These are phyloP conservation scores for Diarsia brunnea DNA, from an alignment of 2,888 invertebrate genomes.

Conservation along the genomic window DNA sequence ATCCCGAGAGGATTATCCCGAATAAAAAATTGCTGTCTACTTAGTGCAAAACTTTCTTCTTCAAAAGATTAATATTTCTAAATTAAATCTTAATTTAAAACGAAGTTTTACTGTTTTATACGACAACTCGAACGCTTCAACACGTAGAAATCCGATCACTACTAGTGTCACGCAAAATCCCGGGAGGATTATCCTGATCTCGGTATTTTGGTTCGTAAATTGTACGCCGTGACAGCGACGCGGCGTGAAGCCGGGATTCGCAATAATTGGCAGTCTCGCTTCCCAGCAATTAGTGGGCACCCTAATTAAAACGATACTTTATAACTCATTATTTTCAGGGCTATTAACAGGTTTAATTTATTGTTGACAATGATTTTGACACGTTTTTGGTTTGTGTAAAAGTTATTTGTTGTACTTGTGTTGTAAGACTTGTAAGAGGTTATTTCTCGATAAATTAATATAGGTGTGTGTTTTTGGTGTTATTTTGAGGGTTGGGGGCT, in stretches of 20 bases:
- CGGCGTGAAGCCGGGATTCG: conserved; percentile 54
- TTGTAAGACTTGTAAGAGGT: not conserved
- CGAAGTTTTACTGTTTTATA: conserved; percentile 9
- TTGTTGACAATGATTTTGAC: conserved; percentile 30
- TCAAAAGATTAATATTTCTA: too few relatives aligned
- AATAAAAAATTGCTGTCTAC: too few relatives aligned
- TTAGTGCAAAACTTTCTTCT: too few relatives aligned
- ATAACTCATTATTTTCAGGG: conserved; percentile 48
- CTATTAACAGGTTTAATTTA: conserved; percentile 55
- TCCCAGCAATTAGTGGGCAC: conserved; percentile 69
- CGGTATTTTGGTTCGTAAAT: conserved; percentile 70
- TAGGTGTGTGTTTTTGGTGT: not conserved
- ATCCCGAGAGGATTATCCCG: conserved; percentile 65
- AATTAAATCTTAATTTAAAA: too few relatives aligned
- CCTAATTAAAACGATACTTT: conserved; percentile 61
- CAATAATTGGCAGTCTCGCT: conserved; percentile 72
- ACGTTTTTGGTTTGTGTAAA: conserved; percentile 24
- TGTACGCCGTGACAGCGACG: conserved; percentile 60
- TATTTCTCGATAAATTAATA: not conserved
- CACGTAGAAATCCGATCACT: conserved; percentile 21
- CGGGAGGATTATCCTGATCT: conserved; percentile 64
- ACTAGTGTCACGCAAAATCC: conserved; percentile 48
- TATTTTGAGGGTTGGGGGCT: not conserved
- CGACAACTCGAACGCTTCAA: conserved; percentile 10
- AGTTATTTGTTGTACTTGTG: conserved; percentile 22